A percentile compares a stretch with the other conserved stretches of the same genome.
These are phyloP conservation scores for Cyclura pinguis DNA, from an alignment of 2,797 vertebrate genomes.

Conservation along the genomic window DNA sequence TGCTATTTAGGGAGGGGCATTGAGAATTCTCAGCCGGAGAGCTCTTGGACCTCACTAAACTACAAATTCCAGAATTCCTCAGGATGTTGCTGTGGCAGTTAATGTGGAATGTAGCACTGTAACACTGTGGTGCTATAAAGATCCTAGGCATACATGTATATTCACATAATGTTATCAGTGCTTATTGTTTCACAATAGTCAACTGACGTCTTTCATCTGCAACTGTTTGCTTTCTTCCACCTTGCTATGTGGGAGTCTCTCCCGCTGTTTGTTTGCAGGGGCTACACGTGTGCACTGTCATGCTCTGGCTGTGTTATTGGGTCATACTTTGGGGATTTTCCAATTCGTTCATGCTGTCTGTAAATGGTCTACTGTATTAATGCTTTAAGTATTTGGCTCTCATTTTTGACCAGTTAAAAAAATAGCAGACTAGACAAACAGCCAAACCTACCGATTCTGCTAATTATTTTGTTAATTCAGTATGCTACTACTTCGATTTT, in stretches of 20 bases:
- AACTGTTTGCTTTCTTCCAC: neutral
- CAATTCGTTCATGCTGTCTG: neutral
- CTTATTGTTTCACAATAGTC: neutral
- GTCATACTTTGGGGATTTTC: neutral
- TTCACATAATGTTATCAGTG: neutral
- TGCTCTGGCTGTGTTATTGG: too few relatives aligned
- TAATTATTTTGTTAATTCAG: neutral
- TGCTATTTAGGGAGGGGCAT: too few relatives aligned
- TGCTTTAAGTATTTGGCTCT: neutral
- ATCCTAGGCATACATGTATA: neutral
- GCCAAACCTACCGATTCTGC: neutral
- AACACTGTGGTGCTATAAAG: too few relatives aligned
- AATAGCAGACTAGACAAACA: neutral
- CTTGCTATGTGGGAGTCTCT: neutral
- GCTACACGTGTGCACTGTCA: neutral
- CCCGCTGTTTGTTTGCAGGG: too few relatives aligned
- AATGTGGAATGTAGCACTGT: too few relatives aligned
- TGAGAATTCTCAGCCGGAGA: too few relatives aligned
- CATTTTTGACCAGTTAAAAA: neutral
- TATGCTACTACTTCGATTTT: neutral
- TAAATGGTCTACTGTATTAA: neutral
- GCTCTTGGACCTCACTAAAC: too few relatives aligned
- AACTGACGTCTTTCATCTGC: neutral
- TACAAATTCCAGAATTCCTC: too few relatives aligned
- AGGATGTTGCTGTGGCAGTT: too few relatives aligned